Conservation (phyloP, 2,888 invertebrate species). For the Leucophenga maculata region DNA sequence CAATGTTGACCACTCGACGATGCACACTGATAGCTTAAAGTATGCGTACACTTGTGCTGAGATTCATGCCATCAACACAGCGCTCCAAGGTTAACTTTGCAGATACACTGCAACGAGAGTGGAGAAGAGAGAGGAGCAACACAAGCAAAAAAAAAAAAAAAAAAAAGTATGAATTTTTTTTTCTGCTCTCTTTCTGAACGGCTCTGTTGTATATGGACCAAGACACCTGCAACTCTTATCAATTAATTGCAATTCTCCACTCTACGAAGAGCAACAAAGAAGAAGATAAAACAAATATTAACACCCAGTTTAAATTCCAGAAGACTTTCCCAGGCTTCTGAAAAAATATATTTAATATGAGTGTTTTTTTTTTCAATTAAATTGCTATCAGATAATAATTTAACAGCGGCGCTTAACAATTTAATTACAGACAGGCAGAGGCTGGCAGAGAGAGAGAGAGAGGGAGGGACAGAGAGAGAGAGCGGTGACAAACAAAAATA, state of each 20-base stretch:
- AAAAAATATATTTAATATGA: not conserved
- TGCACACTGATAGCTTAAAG: constrained; percentile 19
- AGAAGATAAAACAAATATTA: not conserved
- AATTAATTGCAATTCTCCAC: constrained; percentile 54
- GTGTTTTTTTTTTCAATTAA: constrained; percentile 2
- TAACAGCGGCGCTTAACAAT: constrained; percentile 48
- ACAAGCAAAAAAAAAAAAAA: too few relatives aligned
- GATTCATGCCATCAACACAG: too few relatives aligned
- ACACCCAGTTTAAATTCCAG: not conserved
- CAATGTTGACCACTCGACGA: constrained; percentile 31
- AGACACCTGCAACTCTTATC: constrained; percentile 48
- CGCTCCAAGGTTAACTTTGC: too few relatives aligned
- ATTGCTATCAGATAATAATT: not conserved
- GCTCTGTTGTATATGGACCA: constrained; percentile 34
- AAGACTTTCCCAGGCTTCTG: not conserved
- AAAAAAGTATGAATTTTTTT: too few relatives aligned
- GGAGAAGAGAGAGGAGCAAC: too few relatives aligned
- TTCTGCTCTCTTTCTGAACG: too few relatives aligned
- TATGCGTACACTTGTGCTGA: too few relatives aligned
- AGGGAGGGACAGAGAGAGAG: not conserved
- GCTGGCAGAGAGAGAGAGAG: not conserved
- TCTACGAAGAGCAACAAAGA: not conserved
- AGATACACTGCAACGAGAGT: too few relatives aligned
- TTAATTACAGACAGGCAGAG: too few relatives aligned
- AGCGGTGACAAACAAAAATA: too few relatives aligned